These are phyloP conservation scores for Danaus chrysippus DNA, from an alignment of 2,888 invertebrate species.

Conservation along the genomic window DNA sequence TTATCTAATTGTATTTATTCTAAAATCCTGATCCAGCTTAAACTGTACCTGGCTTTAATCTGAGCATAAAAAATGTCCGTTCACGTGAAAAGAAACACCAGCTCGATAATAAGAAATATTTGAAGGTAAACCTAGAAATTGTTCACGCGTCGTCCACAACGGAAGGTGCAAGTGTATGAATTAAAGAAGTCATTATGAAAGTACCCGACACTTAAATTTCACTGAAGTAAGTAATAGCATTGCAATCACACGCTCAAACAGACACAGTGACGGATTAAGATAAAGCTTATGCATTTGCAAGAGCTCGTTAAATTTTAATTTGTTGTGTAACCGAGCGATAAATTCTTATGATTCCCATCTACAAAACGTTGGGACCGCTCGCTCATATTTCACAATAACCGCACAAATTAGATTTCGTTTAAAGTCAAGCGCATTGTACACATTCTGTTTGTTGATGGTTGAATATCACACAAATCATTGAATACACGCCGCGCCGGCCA, in stretches of 20 bases:
- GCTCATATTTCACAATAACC: slow-evolving; percentile 76
- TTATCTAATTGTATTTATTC: slow-evolving; percentile 73
- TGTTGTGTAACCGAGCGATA: slow-evolving; percentile 77
- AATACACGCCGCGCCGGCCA: slow-evolving; percentile 68
- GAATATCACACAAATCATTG: slow-evolving; percentile 68
- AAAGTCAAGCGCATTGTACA: slow-evolving; percentile 76
- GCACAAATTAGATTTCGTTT: slow-evolving; percentile 77
- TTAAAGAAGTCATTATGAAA: slow-evolving; percentile 14
- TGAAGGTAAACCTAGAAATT: slow-evolving; percentile 40
- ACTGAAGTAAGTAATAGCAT: slow-evolving; percentile 51
- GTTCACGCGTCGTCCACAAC: slow-evolving; percentile 27
- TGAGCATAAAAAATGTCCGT: slow-evolving; percentile 57
- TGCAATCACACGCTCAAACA: slow-evolving; percentile 69
- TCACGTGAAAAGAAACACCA: slow-evolving; percentile 63
- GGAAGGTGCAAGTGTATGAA: slow-evolving; percentile 34
- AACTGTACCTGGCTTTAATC: slow-evolving; percentile 68
- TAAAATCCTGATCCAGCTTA: slow-evolving; percentile 67
- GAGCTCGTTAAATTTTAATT: slow-evolving; percentile 76
- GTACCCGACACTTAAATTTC: slow-evolving; percentile 38
- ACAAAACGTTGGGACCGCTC: slow-evolving; percentile 56
- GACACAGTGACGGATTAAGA: slow-evolving; percentile 49
- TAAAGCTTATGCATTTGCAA: slow-evolving; percentile 59
- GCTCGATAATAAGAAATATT: slow-evolving; percentile 46
- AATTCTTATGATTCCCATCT: slow-evolving; percentile 59
- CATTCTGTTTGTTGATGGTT: slow-evolving; percentile 66